phyloP scores from a whole-genome alignment of 1,140 invertebrate species.

The Bradysia coprophila region DNA sequence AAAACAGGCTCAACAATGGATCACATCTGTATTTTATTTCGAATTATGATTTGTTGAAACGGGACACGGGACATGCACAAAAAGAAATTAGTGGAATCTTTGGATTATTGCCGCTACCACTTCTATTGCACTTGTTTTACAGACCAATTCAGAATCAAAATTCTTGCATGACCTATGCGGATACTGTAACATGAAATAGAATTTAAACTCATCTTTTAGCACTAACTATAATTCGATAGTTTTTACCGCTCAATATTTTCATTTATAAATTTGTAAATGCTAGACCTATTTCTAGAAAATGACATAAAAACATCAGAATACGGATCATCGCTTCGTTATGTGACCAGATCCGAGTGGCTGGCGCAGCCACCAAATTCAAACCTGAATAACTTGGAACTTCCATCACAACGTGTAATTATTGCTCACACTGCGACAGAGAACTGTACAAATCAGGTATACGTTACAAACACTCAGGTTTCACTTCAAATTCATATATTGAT shows the following conservation, averaged over 20 bases:
- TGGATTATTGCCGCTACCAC: no score
- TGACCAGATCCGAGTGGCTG: slow-evolving; percentile 33
- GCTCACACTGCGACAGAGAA: slow-evolving; percentile 22
- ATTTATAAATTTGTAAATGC: background rate
- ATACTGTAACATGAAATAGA: background rate
- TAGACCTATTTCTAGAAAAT: background rate
- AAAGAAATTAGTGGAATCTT: background rate
- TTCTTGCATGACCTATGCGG: no score
- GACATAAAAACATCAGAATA: slow-evolving; percentile 11
- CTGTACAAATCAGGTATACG: background rate
- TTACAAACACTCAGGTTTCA: no score
- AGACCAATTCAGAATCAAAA: no score
- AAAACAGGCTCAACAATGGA: no score
- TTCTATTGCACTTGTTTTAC: no score
- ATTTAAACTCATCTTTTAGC: background rate
- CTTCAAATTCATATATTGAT: background rate
- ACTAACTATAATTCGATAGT: background rate
- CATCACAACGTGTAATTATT: slow-evolving; percentile 31
- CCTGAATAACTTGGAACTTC: slow-evolving; percentile 21
- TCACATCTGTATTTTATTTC: background rate
- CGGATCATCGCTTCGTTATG: slow-evolving; percentile 15
- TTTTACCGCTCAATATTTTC: background rate
- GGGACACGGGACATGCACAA: background rate
- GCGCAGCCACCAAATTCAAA: slow-evolving; percentile 31
- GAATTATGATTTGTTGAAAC: background rate